These are phyloP conservation scores for Torymus auratus DNA, from an alignment of 2,888 invertebrate species.

Conservation along the genomic window DNA sequence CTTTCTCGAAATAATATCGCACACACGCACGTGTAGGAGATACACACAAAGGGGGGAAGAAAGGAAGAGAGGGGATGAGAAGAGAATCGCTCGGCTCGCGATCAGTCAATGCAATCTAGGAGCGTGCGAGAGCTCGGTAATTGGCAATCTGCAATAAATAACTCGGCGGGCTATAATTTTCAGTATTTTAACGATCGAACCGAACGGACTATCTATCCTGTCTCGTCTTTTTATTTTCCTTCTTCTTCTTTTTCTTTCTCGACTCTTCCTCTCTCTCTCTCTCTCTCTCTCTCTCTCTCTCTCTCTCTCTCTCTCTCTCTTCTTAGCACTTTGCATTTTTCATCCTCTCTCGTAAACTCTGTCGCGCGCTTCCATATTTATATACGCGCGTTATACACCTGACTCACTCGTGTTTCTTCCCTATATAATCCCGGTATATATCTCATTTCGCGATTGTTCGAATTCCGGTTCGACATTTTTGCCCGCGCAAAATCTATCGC, in stretches of 20 bases:
- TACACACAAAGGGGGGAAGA: background rate
- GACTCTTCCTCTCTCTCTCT: conserved; percentile 23
- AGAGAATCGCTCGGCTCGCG: conserved; percentile 61
- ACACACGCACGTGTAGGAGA: background rate
- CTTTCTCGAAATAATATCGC: too few relatives aligned
- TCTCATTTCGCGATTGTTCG: conserved; percentile 3
- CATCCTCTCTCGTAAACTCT: conserved; percentile 43
- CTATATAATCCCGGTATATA: conserved; percentile 14
- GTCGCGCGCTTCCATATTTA: conserved; percentile 46
- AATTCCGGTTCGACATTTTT: conserved; percentile 16
- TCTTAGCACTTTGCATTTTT: conserved; percentile 43
- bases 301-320: conserved; percentile 9
- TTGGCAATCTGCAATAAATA: conserved; percentile 71
- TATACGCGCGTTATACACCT: conserved; percentile 1
- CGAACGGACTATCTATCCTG: conserved; percentile 41
- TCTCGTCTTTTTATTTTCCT: background rate
- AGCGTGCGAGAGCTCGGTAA: conserved; percentile 61
- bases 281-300: background rate
- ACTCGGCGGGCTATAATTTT: conserved; percentile 67
- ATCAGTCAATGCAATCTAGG: conserved; percentile 67
- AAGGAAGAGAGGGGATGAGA: conserved; percentile 52
- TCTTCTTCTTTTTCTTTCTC: conserved; percentile 31
- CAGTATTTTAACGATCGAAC: conserved; percentile 67
- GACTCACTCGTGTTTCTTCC: background rate
- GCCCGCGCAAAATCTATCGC: background rate